Conservation (phyloP, 2,888 invertebrate species). For the Amphipoea oculea region DNA sequence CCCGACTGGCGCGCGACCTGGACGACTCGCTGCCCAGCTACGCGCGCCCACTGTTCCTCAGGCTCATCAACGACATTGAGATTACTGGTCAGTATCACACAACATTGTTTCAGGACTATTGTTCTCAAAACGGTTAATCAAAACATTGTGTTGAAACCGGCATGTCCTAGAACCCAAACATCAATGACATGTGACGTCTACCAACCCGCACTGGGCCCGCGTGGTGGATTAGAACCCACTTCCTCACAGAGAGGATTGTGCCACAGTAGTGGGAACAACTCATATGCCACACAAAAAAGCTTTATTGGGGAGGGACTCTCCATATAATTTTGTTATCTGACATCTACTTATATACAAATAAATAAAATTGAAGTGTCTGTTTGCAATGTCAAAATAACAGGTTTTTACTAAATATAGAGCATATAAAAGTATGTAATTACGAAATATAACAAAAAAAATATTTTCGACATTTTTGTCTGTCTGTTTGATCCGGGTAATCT, state of each 20-base stretch:
- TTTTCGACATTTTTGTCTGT: no score
- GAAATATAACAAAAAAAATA: no score
- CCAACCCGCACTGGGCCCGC: background rate
- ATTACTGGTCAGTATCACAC: constrained; percentile 91
- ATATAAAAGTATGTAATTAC: no score
- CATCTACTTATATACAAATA: no score
- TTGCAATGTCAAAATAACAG: background rate
- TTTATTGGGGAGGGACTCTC: no score
- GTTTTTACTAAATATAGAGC: no score
- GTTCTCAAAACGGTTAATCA: background rate
- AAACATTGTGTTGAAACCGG: background rate
- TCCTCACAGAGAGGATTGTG: no score
- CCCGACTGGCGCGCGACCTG: constrained; percentile 91
- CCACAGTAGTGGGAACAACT: no score
- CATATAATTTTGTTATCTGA: background rate
- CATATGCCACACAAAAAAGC: background rate
- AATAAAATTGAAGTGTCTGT: no score
- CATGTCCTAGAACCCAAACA: background rate
- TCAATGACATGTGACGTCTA: background rate
- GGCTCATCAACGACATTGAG: constrained; percentile 94
- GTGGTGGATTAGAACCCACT: background rate
- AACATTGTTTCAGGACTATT: background rate
- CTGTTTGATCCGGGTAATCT: no score
- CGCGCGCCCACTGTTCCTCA: constrained; percentile 96
- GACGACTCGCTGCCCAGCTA: constrained; percentile 94